Conservation (phyloP, 2,113 vertebrate genomes). For the Myiozetetes cayanensis region DNA sequence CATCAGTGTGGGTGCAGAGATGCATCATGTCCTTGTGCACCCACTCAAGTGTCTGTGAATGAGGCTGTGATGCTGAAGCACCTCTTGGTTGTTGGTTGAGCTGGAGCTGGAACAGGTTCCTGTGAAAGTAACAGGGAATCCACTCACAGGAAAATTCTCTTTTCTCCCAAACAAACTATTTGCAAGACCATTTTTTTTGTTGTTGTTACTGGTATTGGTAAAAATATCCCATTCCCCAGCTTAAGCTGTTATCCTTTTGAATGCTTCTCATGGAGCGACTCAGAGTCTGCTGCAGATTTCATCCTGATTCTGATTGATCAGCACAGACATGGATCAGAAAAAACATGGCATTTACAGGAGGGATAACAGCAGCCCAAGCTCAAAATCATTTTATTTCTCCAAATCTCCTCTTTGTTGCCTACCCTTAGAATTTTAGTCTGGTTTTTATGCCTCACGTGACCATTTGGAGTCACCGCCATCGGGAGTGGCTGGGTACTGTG, state of each 20-base stretch:
- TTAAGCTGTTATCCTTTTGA: background rate
- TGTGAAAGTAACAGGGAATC: background rate
- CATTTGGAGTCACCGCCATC: background rate
- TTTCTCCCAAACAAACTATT: background rate
- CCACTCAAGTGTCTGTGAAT: accelerated
- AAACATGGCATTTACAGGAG: background rate
- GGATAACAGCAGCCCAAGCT: background rate
- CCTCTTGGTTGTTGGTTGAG: background rate
- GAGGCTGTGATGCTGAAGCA: background rate
- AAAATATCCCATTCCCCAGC: background rate
- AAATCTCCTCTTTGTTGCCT: background rate
- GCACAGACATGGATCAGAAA: background rate
- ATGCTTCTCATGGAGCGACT: background rate
- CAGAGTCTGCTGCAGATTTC: background rate
- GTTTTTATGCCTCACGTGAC: background rate
- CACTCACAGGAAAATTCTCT: background rate
- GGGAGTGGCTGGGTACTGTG: background rate
- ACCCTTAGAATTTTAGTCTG: background rate
- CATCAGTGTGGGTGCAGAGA: background rate
- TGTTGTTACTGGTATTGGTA: background rate
- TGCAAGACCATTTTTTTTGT: background rate
- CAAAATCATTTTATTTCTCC: background rate
- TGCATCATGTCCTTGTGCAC: accelerated
- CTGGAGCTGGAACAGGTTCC: background rate
- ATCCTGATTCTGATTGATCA: background rate